Evolutionary conservation across 2,113 vertebrate species (phyloP).

Genomic region (Eurystomus gularis): DNA sequence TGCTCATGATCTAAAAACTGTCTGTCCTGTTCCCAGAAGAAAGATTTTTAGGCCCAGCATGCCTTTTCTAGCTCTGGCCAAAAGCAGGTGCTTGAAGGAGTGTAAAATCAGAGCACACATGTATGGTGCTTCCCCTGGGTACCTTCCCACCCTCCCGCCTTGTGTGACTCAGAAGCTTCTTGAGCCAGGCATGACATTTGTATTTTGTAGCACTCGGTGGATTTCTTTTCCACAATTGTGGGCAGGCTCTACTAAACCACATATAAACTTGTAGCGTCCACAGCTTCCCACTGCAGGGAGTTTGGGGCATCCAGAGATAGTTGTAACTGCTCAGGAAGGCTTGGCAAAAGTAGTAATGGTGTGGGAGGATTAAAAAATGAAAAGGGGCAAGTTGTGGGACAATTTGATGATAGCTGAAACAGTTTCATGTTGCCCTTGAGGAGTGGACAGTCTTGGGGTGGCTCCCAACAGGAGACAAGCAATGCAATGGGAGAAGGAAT

Average conservation of each 20-base stretch:
- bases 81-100: background rate
- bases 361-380: background rate
- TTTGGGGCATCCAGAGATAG: background rate
- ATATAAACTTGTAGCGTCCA: accelerated
- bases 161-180: background rate
- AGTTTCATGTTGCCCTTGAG: background rate
- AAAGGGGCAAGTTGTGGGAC: background rate
- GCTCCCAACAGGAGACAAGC: too few species aligned
- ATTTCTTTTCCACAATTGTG: background rate
- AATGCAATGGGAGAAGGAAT: background rate
- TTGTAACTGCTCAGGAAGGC: background rate
- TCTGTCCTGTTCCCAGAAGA: background rate
- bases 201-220: background rate
- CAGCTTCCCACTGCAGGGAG: background rate
- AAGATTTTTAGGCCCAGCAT: background rate
- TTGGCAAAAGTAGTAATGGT: background rate
- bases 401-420: background rate
- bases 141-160: background rate
- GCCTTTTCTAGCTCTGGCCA: background rate
- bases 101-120: background rate
- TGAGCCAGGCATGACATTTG: background rate
- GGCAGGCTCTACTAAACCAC: background rate
- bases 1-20: background rate
- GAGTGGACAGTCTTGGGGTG: background rate
- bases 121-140: background rate